Evolutionary conservation across 2,888 invertebrate genomes (phyloP).

Genomic region (Portevinia maculata): DNA sequence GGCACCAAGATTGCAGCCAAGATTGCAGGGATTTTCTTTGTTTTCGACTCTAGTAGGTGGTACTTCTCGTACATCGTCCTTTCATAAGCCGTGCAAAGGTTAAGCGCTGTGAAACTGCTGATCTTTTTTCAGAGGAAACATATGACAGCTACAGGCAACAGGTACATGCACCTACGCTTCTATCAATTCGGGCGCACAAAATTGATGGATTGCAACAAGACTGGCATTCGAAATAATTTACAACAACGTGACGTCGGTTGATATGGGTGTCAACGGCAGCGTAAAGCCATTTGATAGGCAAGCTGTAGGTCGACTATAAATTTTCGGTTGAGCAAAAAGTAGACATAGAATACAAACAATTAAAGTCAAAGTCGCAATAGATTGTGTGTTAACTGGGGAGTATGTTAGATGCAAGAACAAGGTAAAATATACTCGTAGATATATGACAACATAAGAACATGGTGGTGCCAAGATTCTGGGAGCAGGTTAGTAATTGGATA

Average conservation of each 20-base stretch:
- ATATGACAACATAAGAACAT: constrained; percentile 33
- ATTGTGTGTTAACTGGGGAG: constrained; percentile 3
- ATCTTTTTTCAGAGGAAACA: constrained; percentile 20
- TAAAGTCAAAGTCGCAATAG: constrained; percentile 39
- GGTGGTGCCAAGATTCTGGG: constrained; percentile 44
- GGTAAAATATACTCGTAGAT: constrained; percentile 1
- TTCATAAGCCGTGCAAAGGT: constrained; percentile 60
- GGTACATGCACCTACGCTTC: constrained; percentile 63
- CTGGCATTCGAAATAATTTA: constrained; percentile 45
- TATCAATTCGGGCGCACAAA: constrained; percentile 25
- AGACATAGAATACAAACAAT: constrained; percentile 4
- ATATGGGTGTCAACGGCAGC: constrained; percentile 56
- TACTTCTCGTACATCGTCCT: constrained; percentile 55
- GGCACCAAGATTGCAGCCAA: constrained; percentile 35
- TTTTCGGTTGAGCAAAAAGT: constrained; percentile 43
- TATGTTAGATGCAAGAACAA: constrained; percentile 21
- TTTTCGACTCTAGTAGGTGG: constrained; percentile 40
- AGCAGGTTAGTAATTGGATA: constrained; percentile 65
- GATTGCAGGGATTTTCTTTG: constrained; percentile 68
- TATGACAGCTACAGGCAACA: constrained; percentile 54
- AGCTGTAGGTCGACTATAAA: constrained; percentile 36
- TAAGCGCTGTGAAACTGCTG: constrained; percentile 63
- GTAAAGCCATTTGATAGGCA: constrained; percentile 44
- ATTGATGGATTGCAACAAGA: constrained; percentile 61
- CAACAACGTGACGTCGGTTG: constrained; percentile 46